Evolutionary conservation across 2,113 vertebrate species (phyloP).

Genomic region (Mohoua ochrocephala): DNA sequence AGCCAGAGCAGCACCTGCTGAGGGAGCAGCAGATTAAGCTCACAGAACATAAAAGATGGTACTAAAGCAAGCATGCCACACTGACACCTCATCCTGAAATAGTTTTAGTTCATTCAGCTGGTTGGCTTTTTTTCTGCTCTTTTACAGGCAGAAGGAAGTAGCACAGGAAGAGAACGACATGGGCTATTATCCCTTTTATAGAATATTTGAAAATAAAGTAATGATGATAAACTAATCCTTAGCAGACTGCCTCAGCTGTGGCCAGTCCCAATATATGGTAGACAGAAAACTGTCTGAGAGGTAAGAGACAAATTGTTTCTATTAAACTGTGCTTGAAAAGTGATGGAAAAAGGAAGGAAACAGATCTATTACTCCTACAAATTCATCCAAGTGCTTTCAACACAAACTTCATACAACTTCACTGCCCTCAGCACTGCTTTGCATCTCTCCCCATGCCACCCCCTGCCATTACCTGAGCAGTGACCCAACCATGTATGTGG

Average conservation of each 20-base stretch:
- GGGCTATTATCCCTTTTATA: background rate
- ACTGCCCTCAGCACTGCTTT: background rate
- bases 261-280: background rate
- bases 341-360: background rate
- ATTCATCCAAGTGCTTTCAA: background rate
- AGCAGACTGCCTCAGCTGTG: background rate
- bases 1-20: conserved; percentile 1
- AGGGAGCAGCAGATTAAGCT: background rate
- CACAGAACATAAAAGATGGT: background rate
- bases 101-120: background rate
- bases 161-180: background rate
- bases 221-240: background rate
- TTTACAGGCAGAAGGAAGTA: background rate
- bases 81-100: background rate
- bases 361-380: background rate
- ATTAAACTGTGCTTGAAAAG: background rate
- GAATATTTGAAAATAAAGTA: background rate
- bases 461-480: background rate
- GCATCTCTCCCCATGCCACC: background rate
- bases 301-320: background rate
- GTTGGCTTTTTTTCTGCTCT: background rate
- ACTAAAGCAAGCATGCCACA: background rate
- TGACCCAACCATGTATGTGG: fast-evolving
- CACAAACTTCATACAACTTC: background rate
- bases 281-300: background rate